phyloP scores from a whole-genome alignment of 2,113 vertebrate species.

The Eublepharis macularius region DNA sequence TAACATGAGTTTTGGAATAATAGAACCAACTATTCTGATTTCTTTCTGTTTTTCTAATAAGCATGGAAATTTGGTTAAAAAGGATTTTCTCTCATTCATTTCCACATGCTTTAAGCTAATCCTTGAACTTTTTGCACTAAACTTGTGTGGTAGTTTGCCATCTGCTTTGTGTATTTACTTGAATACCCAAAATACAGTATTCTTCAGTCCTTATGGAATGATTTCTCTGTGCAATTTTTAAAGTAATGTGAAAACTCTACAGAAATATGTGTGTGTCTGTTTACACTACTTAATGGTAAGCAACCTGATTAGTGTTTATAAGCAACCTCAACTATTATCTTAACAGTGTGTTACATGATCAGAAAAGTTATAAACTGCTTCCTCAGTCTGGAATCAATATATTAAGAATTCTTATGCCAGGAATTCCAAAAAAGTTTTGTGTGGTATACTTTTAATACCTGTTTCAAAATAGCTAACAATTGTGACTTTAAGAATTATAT shows the following conservation, averaged over 20 bases:
- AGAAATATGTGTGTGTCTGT: slow-evolving; percentile 49
- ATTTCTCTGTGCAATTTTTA: slow-evolving; percentile 56
- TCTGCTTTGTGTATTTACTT: slow-evolving; percentile 44
- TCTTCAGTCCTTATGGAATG: slow-evolving; percentile 47
- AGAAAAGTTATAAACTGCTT: accelerated
- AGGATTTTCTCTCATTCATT: slow-evolving; percentile 38
- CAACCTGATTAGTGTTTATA: slow-evolving; percentile 45
- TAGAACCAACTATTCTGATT: slow-evolving; percentile 55
- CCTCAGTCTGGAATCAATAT: slow-evolving; percentile 25
- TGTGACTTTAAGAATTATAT: accelerated
- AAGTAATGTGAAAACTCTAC: slow-evolving; percentile 13
- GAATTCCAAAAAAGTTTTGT: background rate
- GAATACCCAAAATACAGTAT: slow-evolving; percentile 38
- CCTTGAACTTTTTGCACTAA: slow-evolving; percentile 38
- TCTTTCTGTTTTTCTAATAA: slow-evolving; percentile 38
- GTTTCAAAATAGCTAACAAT: slow-evolving; percentile 11
- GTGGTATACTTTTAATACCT: background rate
- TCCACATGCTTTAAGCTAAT: slow-evolving; percentile 51
- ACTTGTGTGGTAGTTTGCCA: slow-evolving; percentile 52
- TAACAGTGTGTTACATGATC: background rate
- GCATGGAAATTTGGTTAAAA: slow-evolving; percentile 40
- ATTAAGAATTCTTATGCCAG: slow-evolving; percentile 17
- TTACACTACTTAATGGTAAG: slow-evolving; percentile 54
- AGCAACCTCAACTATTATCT: slow-evolving; percentile 45
- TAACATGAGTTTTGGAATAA: slow-evolving; percentile 21